A percentile compares a stretch with the other conserved stretches of the same genome.
These are phyloP conservation scores for Muntiacus reevesi DNA, from an alignment of 2,113 vertebrate genomes.

Conservation along the genomic window DNA sequence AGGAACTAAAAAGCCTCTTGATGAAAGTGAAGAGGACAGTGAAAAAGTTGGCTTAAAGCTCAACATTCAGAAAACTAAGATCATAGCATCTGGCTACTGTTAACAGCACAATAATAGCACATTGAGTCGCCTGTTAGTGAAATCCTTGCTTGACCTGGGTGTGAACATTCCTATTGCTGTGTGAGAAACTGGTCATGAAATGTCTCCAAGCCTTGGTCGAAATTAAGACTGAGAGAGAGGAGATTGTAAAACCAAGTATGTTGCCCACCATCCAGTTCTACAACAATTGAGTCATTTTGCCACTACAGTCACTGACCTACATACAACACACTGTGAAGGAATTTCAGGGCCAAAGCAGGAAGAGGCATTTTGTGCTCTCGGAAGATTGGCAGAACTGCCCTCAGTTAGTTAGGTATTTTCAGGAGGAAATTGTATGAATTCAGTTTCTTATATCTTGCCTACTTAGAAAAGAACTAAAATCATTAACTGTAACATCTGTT, in stretches of 20 bases:
- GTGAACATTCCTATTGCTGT: background rate
- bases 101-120: background rate
- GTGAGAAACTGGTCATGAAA: background rate
- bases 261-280: background rate
- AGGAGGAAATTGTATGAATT: background rate
- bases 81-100: background rate
- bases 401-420: background rate
- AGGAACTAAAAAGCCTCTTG: too few species aligned
- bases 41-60: too few species aligned
- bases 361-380: background rate
- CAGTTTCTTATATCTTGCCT: background rate
- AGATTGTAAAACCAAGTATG: background rate
- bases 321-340: background rate
- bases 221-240: background rate
- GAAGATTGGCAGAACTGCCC: background rate
- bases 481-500: background rate
- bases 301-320: background rate
- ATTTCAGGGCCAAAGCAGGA: background rate
- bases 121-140: background rate
- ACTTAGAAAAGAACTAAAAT: background rate
- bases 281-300: background rate
- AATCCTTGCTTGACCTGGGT: background rate
- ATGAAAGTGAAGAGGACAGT: too few species aligned
- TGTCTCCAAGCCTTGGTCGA: background rate
- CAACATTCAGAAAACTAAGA: too few species aligned